These are phyloP conservation scores for Aradophagus sp. DNA, from an alignment of 1,140 invertebrate species.

Conservation along the genomic window DNA sequence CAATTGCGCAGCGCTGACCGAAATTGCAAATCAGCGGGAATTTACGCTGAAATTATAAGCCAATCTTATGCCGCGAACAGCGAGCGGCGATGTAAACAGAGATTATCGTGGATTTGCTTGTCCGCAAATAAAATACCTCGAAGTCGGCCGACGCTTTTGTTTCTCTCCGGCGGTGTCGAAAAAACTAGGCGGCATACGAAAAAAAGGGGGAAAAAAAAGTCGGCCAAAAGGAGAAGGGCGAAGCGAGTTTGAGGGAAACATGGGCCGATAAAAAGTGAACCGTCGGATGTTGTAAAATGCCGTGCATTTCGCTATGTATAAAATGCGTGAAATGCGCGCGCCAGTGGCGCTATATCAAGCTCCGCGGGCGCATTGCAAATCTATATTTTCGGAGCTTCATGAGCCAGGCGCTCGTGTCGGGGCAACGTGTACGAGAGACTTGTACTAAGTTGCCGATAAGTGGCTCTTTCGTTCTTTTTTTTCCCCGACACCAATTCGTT, in stretches of 20 bases:
- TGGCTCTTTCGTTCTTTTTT: no score
- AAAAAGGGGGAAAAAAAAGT: no score
- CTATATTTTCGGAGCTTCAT: constrained; percentile 19
- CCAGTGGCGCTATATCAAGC: constrained; percentile 5
- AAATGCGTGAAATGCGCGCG: constrained; percentile 12
- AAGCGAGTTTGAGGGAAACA: constrained; percentile 7
- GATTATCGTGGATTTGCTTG: constrained; percentile 14
- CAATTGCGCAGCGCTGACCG: no score
- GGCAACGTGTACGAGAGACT: neutral
- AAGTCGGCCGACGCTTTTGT: neutral
- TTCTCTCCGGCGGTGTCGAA: no score
- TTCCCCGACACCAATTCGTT: no score
- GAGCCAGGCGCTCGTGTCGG: constrained; percentile 1
- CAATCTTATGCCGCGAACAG: constrained; percentile 10
- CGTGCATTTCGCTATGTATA: constrained; percentile 15
- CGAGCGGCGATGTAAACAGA: constrained; percentile 4
- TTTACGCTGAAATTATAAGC: neutral
- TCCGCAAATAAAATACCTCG: constrained; percentile 25
- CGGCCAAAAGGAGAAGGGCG: neutral
- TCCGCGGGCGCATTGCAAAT: constrained; percentile 15
- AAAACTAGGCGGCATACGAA: no score
- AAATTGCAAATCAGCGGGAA: neutral
- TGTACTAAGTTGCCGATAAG: no score
- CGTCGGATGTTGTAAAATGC: constrained; percentile 4
- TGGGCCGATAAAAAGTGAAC: constrained; percentile 25